Conservation (phyloP, 2,888 invertebrate species). For the Callinectes sapidus region DNA sequence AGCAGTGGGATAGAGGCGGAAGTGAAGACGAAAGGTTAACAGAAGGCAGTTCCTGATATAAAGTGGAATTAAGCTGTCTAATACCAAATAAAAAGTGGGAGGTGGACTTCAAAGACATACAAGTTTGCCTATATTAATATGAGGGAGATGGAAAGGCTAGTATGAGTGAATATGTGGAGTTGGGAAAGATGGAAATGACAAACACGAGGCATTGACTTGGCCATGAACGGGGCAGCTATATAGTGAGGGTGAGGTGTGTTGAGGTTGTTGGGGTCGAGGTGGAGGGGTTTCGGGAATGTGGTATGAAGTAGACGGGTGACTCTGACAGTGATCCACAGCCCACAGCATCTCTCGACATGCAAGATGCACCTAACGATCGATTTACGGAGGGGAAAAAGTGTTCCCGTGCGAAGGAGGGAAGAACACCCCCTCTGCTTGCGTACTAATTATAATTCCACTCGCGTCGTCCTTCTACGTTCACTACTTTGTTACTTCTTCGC, state of each 20-base stretch:
- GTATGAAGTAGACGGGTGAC: background rate
- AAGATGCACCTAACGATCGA: conserved; percentile 32
- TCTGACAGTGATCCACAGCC: background rate
- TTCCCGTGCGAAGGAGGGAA: background rate
- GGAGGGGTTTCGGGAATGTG: background rate
- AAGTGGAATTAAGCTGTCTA: background rate
- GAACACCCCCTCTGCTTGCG: conserved; percentile 40
- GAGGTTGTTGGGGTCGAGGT: background rate
- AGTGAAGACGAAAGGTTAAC: background rate
- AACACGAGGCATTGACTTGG: background rate
- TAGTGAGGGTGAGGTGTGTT: background rate
- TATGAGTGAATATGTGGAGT: background rate
- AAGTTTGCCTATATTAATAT: background rate
- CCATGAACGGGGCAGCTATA: background rate
- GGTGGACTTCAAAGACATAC: background rate
- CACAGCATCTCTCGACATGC: conserved; percentile 35
- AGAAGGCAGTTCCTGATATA: background rate
- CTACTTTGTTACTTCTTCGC: conserved; percentile 46
- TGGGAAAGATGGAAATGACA: background rate
- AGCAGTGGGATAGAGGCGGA: background rate
- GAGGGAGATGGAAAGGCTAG: background rate
- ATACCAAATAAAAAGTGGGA: background rate
- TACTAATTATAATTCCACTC: conserved; percentile 40
- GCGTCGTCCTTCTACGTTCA: conserved; percentile 36
- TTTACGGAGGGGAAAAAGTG: conserved; percentile 20